Evolutionary conservation across 2,113 vertebrate species (phyloP).

Genomic region (Aegotheles bennettii): DNA sequence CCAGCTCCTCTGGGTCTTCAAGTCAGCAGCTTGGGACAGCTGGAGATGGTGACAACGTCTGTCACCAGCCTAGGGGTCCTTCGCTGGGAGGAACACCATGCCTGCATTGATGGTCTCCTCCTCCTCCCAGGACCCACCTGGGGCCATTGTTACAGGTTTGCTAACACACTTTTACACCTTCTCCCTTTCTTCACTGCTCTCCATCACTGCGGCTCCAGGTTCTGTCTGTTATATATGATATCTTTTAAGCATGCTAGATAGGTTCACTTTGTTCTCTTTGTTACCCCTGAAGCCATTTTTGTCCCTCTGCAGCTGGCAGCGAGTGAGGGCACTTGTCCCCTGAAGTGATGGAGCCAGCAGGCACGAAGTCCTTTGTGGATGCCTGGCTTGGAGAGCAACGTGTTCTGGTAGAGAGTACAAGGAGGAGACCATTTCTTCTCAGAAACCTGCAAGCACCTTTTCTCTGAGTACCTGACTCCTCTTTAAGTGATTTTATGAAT

Average conservation of each 20-base stretch:
- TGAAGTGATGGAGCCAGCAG: not conserved
- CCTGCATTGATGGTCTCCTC: not conserved
- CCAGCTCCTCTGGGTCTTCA: too few relatives aligned
- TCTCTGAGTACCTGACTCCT: not conserved
- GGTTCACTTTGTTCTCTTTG: not conserved
- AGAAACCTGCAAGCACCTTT: rapidly evolving
- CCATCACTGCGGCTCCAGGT: not conserved
- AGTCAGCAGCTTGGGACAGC: not conserved
- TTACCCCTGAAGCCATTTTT: not conserved
- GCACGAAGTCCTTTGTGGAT: rapidly evolving
- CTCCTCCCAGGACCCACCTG: not conserved
- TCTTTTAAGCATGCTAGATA: not conserved
- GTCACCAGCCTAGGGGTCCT: not conserved
- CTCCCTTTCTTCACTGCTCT: not conserved
- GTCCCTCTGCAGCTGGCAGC: not conserved
- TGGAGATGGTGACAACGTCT: not conserved
- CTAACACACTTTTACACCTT: rapidly evolving
- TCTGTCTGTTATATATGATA: rapidly evolving
- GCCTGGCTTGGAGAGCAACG: rapidly evolving
- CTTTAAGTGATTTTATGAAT: not conserved
- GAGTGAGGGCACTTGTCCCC: too few relatives aligned
- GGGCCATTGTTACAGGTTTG: not conserved
- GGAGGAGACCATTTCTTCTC: rapidly evolving
- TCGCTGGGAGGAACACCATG: not conserved
- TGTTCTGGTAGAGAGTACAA: not conserved